phyloP scores from a whole-genome alignment of 2,888 invertebrate species.

The Orthosia gothica region DNA sequence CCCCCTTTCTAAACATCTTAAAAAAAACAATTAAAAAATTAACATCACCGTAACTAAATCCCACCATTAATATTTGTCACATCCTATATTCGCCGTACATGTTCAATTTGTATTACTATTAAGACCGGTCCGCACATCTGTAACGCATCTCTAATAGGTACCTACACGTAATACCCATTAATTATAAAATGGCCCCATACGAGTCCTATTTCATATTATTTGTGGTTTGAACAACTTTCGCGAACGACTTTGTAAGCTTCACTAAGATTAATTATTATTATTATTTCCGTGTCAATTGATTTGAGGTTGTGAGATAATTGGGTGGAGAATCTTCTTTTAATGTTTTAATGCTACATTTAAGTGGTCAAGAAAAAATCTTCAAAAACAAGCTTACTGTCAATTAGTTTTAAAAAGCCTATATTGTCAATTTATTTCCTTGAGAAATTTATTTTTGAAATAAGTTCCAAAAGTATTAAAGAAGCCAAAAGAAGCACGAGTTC shows the following conservation, averaged over 20 bases:
- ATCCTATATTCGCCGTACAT: constrained; percentile 50
- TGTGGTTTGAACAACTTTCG: constrained; percentile 66
- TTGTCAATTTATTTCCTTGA: neutral
- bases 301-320: constrained; percentile 24
- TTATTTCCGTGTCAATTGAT: constrained; percentile 48
- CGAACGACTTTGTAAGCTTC: constrained; percentile 26
- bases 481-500: too few species aligned
- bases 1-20: too few species aligned
- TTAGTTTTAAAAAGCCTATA: constrained; percentile 2
- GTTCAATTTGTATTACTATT: constrained; percentile 62
- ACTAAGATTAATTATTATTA: constrained; percentile 41
- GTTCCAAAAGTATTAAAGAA: neutral
- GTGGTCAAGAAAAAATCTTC: neutral
- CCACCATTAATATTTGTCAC: constrained; percentile 25
- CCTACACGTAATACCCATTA: constrained; percentile 68
- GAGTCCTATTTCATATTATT: constrained; percentile 62
- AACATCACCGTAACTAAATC: neutral
- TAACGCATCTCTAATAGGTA: constrained; percentile 51
- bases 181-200: constrained; percentile 60
- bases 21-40: neutral
- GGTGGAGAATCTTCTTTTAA: neutral
- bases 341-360: neutral
- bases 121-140: constrained; percentile 70
- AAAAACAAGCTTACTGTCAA: constrained; percentile 31
- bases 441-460: too few species aligned